These are phyloP conservation scores for Odontamblyopus rebecca DNA, from an alignment of 2,797 vertebrate species.

Conservation along the genomic window DNA sequence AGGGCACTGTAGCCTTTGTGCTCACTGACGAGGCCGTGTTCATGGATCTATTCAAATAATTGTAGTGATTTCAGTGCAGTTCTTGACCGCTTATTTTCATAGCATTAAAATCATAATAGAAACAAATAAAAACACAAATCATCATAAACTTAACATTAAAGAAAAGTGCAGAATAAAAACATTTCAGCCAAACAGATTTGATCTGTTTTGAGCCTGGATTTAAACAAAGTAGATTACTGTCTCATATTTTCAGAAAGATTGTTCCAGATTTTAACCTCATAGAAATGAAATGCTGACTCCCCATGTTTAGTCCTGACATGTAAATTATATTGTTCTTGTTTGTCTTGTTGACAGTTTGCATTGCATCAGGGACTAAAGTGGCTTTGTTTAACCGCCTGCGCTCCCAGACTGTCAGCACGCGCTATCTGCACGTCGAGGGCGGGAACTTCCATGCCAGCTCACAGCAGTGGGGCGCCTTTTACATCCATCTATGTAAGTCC, in stretches of 20 bases:
- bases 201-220: too few relatives aligned
- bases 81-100: conserved; percentile 26
- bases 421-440: conserved; percentile 97
- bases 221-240: neutral
- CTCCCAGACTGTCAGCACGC: conserved; percentile 97
- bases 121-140: too few relatives aligned
- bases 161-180: too few relatives aligned
- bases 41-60: neutral
- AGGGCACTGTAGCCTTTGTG: conserved; percentile 9
- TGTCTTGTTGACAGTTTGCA: conserved; percentile 83
- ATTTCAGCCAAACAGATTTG: too few relatives aligned
- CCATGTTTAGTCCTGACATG: too few relatives aligned
- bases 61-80: conserved; percentile 3
- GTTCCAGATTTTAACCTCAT: neutral
- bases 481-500: conserved; percentile 95
- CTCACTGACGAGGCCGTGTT: conserved; percentile 1
- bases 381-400: conserved; percentile 97
- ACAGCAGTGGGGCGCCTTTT: conserved; percentile 98
- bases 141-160: too few relatives aligned
- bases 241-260: too few relatives aligned
- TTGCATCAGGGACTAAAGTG: conserved; percentile 98
- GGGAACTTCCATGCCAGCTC: conserved; percentile 99
- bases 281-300: too few relatives aligned
- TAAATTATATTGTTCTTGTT: neutral
- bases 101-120: too few relatives aligned